Evolutionary conservation across 1,140 invertebrate species (phyloP).

Genomic region (Eupeodes corollae): DNA sequence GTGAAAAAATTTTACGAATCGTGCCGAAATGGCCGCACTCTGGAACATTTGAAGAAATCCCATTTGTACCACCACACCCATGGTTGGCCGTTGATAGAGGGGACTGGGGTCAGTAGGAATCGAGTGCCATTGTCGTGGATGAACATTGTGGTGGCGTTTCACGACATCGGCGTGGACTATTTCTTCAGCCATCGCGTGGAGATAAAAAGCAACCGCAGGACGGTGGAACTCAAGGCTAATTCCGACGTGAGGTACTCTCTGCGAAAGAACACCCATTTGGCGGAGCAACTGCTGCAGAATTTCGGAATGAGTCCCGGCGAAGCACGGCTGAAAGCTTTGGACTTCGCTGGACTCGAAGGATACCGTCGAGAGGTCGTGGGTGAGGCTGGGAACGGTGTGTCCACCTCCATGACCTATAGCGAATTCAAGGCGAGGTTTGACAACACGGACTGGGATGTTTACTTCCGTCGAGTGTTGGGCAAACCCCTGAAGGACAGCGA

Average conservation of each 20-base stretch:
- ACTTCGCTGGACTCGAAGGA: conserved; percentile 27
- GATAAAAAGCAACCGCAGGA: conserved; percentile 25
- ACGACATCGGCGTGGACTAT: conserved; percentile 23
- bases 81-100: conserved; percentile 27
- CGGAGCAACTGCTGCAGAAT: conserved; percentile 18
- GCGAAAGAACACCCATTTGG: conserved; percentile 24
- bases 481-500: conserved; percentile 20
- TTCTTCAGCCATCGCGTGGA: conserved; percentile 20
- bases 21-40: conserved; percentile 16
- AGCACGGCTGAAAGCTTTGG: conserved; percentile 21
- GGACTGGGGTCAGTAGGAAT: conserved; percentile 1
- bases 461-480: conserved; percentile 21
- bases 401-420: conserved; percentile 20
- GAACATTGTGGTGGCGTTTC: conserved; percentile 17
- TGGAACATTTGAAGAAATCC: conserved; percentile 16
- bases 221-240: conserved; percentile 21
- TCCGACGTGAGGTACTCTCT: conserved; percentile 17
- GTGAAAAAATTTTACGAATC: conserved; percentile 27
- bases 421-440: conserved; percentile 22
- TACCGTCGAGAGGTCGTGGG: conserved; percentile 17
- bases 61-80: conserved; percentile 19
- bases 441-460: conserved; percentile 24
- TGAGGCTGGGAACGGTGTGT: conserved; percentile 17
- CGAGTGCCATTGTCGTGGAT: conserved; percentile 15
- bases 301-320: conserved; percentile 25